phyloP scores from a whole-genome alignment of 2,888 invertebrate species.

The Oscheius sp. region DNA sequence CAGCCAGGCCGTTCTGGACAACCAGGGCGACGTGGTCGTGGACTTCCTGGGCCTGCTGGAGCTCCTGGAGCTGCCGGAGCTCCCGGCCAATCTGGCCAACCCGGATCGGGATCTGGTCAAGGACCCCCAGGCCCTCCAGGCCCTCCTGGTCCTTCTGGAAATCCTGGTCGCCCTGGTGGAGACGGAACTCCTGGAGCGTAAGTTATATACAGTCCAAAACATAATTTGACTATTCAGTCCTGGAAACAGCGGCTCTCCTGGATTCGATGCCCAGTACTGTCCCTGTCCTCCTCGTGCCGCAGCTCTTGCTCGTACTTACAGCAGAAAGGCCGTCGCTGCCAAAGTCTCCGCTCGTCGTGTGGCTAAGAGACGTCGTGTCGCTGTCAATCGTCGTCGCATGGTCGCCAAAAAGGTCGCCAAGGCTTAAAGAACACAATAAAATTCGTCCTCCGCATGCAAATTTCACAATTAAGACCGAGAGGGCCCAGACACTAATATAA shows the following conservation, averaged over 20 bases:
- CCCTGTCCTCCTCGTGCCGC: conserved; percentile 34
- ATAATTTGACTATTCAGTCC: neutral
- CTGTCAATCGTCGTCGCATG: neutral
- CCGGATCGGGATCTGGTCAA: conserved; percentile 43
- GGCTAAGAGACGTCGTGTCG: conserved; percentile 1
- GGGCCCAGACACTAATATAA: no score
- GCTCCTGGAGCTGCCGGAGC: conserved; percentile 38
- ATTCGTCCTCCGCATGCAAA: neutral
- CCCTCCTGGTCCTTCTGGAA: conserved; percentile 44
- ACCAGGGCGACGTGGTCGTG: conserved; percentile 38
- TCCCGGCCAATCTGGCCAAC: conserved; percentile 42
- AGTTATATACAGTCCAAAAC: neutral
- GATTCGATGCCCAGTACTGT: conserved; percentile 29
- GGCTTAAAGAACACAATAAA: neutral
- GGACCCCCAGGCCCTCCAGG: conserved; percentile 39
- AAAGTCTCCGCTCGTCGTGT: conserved; percentile 15
- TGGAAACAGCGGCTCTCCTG: neutral
- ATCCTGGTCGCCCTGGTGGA: conserved; percentile 43
- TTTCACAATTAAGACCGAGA: neutral
- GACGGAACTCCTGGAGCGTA: conserved; percentile 22
- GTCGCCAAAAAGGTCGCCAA: neutral
- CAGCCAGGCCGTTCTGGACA: conserved; percentile 44
- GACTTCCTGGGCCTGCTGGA: conserved; percentile 45
- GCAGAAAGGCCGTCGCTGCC: neutral
- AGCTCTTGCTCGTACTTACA: conserved; percentile 8